Evolutionary conservation across 2,113 vertebrate species (phyloP), one percentile per base, ranked within the genome.

Genomic region (Pteropus alecto): DNA sequence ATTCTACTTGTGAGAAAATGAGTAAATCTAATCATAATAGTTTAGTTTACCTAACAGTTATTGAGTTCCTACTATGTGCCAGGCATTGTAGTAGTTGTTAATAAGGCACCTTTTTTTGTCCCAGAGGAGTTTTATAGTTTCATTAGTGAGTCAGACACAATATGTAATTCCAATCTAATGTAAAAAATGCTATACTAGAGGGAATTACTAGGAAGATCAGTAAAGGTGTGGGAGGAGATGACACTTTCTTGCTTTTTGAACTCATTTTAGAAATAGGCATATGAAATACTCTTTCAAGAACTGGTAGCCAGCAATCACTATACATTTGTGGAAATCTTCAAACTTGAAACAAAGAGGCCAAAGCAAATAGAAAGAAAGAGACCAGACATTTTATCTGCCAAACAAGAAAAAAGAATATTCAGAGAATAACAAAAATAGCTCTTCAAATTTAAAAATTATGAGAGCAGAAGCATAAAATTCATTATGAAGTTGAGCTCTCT

Each of bases 281-380:
- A 48, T 63, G 81, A 96, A 93, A 90, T 83, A 65, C 13, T 65
- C 74, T 58, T 92, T 93, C 16, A 90, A 30, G 19, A 94, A 65
- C 65, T 19, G 26, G 21, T 70, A 65, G 33, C 35, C 35, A 87
- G 56, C 4, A 70, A 19, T 56, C 60, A 70, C 56, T 71, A 82
- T 67, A 76, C 9, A 48, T 41, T 61, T 78, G 35, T 77, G 43
- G 15, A 54, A 46, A 54, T 41, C 26, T 19, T 91, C 4, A 76
- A 70, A 35, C 22, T n/a, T 73, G 6, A 60, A 90, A 70, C 22
- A 74, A 73, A 67, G 9, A 84, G 54, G 14, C 43, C 35, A 51
- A 60, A 81, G 60, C 30, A 82, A 54, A 22, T 24, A 38, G 61
- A 10, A 60, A 60, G 22, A 48, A 56, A 41, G 38, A 41, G 3